phyloP scores from a whole-genome alignment of 2,797 vertebrate species.

The Hybognathus amarus region DNA sequence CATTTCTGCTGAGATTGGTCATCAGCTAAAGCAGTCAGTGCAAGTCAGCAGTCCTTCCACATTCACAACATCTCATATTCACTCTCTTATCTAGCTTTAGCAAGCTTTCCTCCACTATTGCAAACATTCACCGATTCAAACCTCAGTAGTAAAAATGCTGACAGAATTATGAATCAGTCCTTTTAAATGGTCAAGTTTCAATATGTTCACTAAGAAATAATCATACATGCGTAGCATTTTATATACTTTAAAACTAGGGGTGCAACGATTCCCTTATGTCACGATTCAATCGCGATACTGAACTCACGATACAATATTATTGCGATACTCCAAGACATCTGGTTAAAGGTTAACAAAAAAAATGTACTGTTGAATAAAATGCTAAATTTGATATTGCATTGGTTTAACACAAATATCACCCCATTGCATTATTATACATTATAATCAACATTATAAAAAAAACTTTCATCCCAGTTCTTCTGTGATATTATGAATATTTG shows the following conservation, averaged over 20 bases:
- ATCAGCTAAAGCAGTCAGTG: slow-evolving; percentile 1
- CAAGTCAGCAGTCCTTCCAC: slow-evolving; percentile 9
- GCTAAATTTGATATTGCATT: too few relatives aligned
- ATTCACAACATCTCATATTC: background rate
- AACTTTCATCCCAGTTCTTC: background rate
- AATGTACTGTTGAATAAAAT: too few relatives aligned
- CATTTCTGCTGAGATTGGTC: slow-evolving; percentile 22
- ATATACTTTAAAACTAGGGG: background rate
- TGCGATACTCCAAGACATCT: too few relatives aligned
- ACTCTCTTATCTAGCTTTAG: background rate
- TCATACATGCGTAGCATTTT: background rate
- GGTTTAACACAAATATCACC: too few relatives aligned
- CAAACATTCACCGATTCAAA: background rate
- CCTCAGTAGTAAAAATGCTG: background rate
- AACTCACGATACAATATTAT: too few relatives aligned
- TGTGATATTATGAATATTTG: background rate
- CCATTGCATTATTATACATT: too few relatives aligned
- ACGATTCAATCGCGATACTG: too few relatives aligned
- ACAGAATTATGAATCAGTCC: background rate
- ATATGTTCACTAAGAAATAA: background rate
- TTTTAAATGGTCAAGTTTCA: background rate
- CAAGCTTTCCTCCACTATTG: background rate
- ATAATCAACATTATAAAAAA: too few relatives aligned
- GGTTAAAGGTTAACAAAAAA: too few relatives aligned
- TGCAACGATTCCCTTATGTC: too few relatives aligned